These are phyloP conservation scores for Nomada lathburiana DNA, from an alignment of 2,888 invertebrate genomes.

Conservation along the genomic window DNA sequence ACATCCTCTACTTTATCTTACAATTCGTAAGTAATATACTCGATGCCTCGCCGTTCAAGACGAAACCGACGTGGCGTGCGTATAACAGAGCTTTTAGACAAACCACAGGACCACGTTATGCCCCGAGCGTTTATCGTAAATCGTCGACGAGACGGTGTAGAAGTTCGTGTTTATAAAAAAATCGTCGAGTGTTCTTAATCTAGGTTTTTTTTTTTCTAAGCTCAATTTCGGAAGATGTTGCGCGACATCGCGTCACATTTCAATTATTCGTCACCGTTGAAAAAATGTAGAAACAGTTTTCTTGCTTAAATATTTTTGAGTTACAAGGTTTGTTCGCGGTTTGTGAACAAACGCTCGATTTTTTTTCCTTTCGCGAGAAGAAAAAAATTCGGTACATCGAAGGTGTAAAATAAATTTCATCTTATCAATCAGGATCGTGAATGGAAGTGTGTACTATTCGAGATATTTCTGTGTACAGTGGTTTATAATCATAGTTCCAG, in stretches of 20 bases:
- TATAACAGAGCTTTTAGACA: conserved; percentile 4
- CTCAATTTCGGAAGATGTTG: conserved; percentile 70
- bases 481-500: conserved; percentile 31
- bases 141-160: conserved; percentile 47
- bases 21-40: conserved; percentile 52
- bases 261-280: conserved; percentile 32
- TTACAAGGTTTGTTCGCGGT: not conserved
- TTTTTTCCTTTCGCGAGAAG: not conserved
- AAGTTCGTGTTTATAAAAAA: conserved; percentile 60
- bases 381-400: not conserved
- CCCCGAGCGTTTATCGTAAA: conserved; percentile 20
- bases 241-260: conserved; percentile 26
- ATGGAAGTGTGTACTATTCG: conserved; percentile 47
- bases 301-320: conserved; percentile 13
- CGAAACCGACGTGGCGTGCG: conserved; percentile 21
- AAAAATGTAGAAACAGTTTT: conserved; percentile 46
- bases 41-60: conserved; percentile 27
- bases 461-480: conserved; percentile 14
- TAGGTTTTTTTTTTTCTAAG: conserved; percentile 68
- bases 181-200: conserved; percentile 59
- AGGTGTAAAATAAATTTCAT: not conserved
- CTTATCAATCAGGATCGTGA: conserved; percentile 22
- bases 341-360: not conserved
- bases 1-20: conserved; percentile 57
- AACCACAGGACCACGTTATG: conserved; percentile 14